A percentile compares a stretch with the other conserved stretches of the same genome.
Evolutionary conservation across 37 sponge, comb jelly and placozoan species (phyloP).

Genomic region (Chondrilla cf. caribensis): DNA sequence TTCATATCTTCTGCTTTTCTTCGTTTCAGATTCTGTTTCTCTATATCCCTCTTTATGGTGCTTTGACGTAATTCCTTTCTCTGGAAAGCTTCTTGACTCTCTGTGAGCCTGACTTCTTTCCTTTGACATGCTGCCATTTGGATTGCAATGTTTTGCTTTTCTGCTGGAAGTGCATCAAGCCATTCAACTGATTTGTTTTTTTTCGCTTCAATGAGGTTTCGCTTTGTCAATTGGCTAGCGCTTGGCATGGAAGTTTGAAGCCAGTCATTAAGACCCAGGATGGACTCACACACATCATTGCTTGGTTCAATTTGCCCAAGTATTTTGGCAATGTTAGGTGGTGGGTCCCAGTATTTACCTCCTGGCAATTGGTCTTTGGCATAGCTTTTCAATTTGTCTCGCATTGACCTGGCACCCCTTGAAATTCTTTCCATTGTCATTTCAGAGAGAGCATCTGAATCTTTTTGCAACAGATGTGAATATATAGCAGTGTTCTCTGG

Average conservation of each 20-base stretch:
- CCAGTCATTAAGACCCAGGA: constrained; percentile 40
- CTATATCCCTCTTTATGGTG: background rate
- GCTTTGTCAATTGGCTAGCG: background rate
- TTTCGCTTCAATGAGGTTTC: constrained; percentile 31
- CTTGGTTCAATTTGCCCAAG: constrained; percentile 13
- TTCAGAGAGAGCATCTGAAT: too few relatives aligned
- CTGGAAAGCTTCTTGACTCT: background rate
- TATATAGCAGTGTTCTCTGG: background rate
- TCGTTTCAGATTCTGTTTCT: constrained; percentile 10
- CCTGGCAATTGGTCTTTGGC: constrained; percentile 47
- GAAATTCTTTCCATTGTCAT: background rate
- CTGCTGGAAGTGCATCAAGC: constrained; percentile 14
- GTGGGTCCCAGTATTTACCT: constrained; percentile 48
- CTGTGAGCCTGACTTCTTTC: background rate
- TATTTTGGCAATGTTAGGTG: background rate
- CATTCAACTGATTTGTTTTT: constrained; percentile 36
- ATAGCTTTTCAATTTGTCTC: constrained; percentile 36
- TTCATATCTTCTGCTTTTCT: constrained; percentile 17
- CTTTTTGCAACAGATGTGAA: background rate
- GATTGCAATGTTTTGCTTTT: constrained; percentile 1
- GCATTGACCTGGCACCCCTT: constrained; percentile 41
- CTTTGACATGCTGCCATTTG: background rate
- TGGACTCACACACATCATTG: constrained; percentile 48
- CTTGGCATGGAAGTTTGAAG: constrained; percentile 36
- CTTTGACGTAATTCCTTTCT: background rate